Evolutionary conservation across 2,888 invertebrate genomes (phyloP), one percentile per base, ranked within the genome.

Genomic region (Brachycybe producta): DNA sequence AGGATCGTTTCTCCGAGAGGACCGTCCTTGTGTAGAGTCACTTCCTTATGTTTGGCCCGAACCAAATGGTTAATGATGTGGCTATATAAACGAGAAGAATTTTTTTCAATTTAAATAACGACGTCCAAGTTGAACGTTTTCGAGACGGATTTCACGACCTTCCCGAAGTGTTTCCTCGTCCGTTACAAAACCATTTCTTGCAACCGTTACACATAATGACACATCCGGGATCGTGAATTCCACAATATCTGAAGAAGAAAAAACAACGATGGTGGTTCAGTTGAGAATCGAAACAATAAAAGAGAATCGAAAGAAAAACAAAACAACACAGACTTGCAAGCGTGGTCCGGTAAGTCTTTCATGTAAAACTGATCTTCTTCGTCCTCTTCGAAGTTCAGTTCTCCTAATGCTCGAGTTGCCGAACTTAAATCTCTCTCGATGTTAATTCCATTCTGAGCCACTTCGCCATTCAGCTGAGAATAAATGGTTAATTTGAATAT

Each of bases 121-220:
- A 39, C 39, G 15, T 11, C 17, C 39, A 15, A 8, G 17, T 39
- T n/a, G n/a, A n/a, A n/a, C n/a, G n/a, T n/a, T n/a, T n/a, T n/a
- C n/a, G n/a, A n/a, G n/a, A n/a, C n/a, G n/a, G n/a, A n/a, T 32
- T 43, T 44, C 8, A 5, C 15, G 13, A 40, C 72, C 67, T 73
- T 58, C 91, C 97, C 0, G 94, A 92, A 1, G 95, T 95, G 65
- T 90, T 94, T 15, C 97, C 97, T 52, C 95, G 79, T 1, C 95
- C 97, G 73, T 99, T 99, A 69, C 98, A 99, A 67, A 99, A 99
- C 98, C 98, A 99, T 66, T 97, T 95, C 66, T 91, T 92, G 67
- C 98, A 98, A 54, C 87, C 79, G 66, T 95, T 95, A 70, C 98
- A 99, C 82, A 90, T 88, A 49, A 97, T 94, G 35, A 99, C 98